Evolutionary conservation across 2,888 invertebrate species (phyloP).

Genomic region (Drosophila kuntzei): DNA sequence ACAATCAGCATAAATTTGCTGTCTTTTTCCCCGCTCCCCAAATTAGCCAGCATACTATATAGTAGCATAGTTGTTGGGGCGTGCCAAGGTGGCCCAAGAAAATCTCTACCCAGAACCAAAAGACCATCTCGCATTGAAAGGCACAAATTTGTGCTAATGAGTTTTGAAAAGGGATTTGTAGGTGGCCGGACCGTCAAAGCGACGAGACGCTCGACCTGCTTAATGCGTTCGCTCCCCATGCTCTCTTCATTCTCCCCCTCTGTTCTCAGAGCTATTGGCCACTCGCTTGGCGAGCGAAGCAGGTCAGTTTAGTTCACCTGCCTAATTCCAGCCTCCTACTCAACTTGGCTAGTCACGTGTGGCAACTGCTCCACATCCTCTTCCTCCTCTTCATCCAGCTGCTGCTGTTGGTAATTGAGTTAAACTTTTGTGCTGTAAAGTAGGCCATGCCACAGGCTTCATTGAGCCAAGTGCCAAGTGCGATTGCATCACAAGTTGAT

Average conservation of each 20-base stretch:
- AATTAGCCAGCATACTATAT: conserved; percentile 71
- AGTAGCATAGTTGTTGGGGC: conserved; percentile 43
- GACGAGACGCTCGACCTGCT: conserved; percentile 60
- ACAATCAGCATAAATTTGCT: conserved; percentile 81
- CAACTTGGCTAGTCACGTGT: conserved; percentile 71
- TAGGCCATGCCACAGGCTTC: conserved; percentile 67
- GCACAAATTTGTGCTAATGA: conserved; percentile 81
- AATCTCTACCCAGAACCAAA: conserved; percentile 12
- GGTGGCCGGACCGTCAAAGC: conserved; percentile 37
- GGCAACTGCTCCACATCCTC: conserved; percentile 35
- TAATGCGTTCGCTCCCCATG: conserved; percentile 31
- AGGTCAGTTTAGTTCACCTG: conserved; percentile 57
- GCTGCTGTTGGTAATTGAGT: conserved; percentile 68
- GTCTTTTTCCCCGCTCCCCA: conserved; percentile 36
- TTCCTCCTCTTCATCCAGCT: background rate
- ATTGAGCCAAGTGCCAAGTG: conserved; percentile 48
- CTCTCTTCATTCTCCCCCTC: conserved; percentile 1
- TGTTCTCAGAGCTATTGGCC: conserved; percentile 27
- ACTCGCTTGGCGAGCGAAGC: conserved; percentile 61
- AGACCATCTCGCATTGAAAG: conserved; percentile 60
- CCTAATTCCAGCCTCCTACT: conserved; percentile 29
- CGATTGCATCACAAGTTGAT: conserved; percentile 71
- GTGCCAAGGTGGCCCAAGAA: conserved; percentile 53
- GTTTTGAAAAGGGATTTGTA: conserved; percentile 79
- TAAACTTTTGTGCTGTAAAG: conserved; percentile 71